These are phyloP conservation scores for Tetrax tetrax DNA, from an alignment of 2,113 vertebrate genomes.

Conservation along the genomic window DNA sequence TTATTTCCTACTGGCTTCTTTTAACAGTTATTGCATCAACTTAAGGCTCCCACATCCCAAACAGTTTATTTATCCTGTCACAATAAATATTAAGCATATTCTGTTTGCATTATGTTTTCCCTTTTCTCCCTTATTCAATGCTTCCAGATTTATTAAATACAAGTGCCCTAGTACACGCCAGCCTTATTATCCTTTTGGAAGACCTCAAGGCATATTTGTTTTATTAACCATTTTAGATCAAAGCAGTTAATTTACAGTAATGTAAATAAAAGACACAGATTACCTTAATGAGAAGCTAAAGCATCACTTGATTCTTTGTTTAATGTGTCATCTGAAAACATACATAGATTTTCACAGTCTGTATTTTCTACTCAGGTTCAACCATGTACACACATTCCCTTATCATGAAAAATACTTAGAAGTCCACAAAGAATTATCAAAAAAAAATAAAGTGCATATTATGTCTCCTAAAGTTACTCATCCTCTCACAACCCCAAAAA, in stretches of 20 bases:
- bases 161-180: not conserved
- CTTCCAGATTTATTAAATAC: conserved; percentile 5
- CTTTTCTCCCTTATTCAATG: not conserved
- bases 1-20: not conserved
- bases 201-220: not conserved
- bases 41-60: not conserved
- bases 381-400: not conserved
- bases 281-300: not conserved
- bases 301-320: not conserved
- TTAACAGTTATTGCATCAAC: not conserved
- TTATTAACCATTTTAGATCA: conserved; percentile 12
- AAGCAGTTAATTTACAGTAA: conserved; percentile 32
- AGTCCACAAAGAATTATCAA: not conserved
- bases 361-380: not conserved
- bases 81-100: not conserved
- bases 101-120: not conserved
- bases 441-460: not conserved
- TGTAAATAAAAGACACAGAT: conserved; percentile 20
- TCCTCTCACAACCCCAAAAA: not conserved
- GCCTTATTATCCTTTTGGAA: not conserved
- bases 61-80: not conserved
- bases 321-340: not conserved
- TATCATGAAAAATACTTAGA: not conserved
- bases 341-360: not conserved
- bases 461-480: no score